A percentile compares a stretch with the other conserved stretches of the same genome.
Evolutionary conservation across 2,797 vertebrate species (phyloP).

Genomic region (Eulemur albifrons): DNA sequence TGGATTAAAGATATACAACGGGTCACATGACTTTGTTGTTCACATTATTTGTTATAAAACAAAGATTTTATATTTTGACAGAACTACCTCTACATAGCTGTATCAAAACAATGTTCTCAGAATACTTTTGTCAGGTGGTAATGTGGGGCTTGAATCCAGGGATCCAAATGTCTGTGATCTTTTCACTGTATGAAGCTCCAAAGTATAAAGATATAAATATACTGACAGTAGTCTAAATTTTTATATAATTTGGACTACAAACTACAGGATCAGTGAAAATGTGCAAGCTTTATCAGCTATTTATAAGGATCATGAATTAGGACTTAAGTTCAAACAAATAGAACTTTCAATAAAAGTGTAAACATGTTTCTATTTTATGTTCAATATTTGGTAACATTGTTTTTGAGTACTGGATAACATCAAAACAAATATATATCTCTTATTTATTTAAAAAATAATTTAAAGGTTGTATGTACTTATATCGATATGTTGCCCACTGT

Average conservation of each 20-base stretch:
- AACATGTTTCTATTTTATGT: background rate
- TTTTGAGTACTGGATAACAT: background rate
- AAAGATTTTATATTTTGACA: background rate
- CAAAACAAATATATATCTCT: background rate
- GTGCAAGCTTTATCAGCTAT: background rate
- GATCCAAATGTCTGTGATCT: background rate
- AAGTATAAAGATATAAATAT: background rate
- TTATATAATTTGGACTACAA: background rate
- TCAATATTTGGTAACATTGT: background rate
- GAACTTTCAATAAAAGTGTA: background rate
- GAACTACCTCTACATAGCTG: background rate
- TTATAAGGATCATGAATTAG: background rate
- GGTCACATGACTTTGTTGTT: background rate
- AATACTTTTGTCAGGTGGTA: background rate
- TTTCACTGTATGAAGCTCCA: background rate
- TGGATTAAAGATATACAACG: background rate
- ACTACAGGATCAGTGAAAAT: background rate
- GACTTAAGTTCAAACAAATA: background rate
- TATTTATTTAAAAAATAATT: background rate
- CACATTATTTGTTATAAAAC: background rate
- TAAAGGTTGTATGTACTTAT: background rate
- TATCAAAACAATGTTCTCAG: background rate
- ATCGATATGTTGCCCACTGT: background rate
- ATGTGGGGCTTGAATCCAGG: background rate
- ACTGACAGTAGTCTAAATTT: background rate